Percentiles rank a stretch among this genome's conserved stretches.
phyloP scores from a whole-genome alignment of 2,888 invertebrate genomes.

The Fragum whitleyi region DNA sequence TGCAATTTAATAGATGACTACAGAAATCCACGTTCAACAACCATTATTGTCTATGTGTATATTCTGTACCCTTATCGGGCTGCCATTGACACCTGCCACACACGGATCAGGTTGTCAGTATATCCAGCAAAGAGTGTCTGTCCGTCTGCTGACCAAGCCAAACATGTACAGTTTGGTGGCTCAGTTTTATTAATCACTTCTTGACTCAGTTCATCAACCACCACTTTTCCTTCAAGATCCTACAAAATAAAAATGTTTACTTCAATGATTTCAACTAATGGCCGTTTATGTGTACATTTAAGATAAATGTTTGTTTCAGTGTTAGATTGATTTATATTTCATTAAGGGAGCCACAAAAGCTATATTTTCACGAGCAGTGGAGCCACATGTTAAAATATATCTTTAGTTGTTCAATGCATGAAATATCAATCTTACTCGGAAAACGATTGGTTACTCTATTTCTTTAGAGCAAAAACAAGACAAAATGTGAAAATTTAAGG shows the following conservation, averaged over 20 bases:
- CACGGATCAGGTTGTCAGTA: constrained; percentile 98
- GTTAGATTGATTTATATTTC: too few relatives aligned
- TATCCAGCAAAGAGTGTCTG: constrained; percentile 99
- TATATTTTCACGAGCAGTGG: too few relatives aligned
- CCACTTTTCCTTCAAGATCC: constrained; percentile 99
- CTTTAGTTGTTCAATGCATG: too few relatives aligned
- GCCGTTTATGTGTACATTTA: too few relatives aligned
- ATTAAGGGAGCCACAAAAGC: too few relatives aligned
- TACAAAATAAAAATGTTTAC: constrained; percentile 79
- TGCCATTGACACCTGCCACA: constrained; percentile 94
- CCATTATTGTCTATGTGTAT: background rate
- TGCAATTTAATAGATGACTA: background rate
- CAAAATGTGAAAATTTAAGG: too few relatives aligned
- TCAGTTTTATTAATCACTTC: constrained; percentile 96
- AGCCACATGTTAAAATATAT: too few relatives aligned
- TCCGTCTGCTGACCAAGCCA: constrained; percentile 99
- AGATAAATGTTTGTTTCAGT: too few relatives aligned
- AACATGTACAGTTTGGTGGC: constrained; percentile 97
- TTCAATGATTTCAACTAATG: too few relatives aligned
- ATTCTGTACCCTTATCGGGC: constrained; percentile 60
- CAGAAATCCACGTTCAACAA: constrained; percentile 2
- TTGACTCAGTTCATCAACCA: constrained; percentile 99
- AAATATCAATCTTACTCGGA: too few relatives aligned
- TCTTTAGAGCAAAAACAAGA: too few relatives aligned
- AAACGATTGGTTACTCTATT: too few relatives aligned